These are phyloP conservation scores for Barbus barbus DNA, from an alignment of 2,113 vertebrate species.

Conservation along the genomic window DNA sequence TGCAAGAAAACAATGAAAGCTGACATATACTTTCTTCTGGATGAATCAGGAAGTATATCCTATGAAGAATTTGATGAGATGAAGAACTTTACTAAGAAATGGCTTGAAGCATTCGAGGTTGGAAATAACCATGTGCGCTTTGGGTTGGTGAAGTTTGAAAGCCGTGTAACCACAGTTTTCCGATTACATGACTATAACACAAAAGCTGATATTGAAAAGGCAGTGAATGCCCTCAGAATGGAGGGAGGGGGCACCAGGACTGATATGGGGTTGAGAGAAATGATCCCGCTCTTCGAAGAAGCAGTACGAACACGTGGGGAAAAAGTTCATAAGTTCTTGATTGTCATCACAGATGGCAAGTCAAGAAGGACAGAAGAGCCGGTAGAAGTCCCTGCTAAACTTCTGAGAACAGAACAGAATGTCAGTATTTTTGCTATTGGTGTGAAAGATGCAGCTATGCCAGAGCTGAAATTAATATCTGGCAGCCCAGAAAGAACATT, in stretches of 20 bases:
- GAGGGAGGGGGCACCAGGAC: slow-evolving; percentile 75
- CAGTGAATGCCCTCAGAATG: slow-evolving; percentile 69
- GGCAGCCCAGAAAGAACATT: slow-evolving; percentile 70
- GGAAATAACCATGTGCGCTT: slow-evolving; percentile 75
- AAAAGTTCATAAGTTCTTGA: slow-evolving; percentile 70
- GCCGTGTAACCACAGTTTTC: slow-evolving; percentile 65
- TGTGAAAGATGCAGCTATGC: slow-evolving; percentile 66
- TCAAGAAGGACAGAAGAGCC: slow-evolving; percentile 65
- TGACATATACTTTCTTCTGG: slow-evolving; percentile 87
- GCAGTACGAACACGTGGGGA: slow-evolving; percentile 62
- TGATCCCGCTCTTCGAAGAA: slow-evolving; percentile 70
- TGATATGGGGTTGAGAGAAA: slow-evolving; percentile 73
- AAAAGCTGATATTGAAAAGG: slow-evolving; percentile 61
- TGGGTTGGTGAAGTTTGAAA: slow-evolving; percentile 79
- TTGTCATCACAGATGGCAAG: slow-evolving; percentile 81
- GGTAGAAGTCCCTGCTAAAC: slow-evolving; percentile 68
- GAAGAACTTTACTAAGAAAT: slow-evolving; percentile 80
- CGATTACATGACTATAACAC: slow-evolving; percentile 60
- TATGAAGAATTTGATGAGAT: slow-evolving; percentile 77
- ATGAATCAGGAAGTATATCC: slow-evolving; percentile 81
- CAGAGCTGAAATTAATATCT: slow-evolving; percentile 75
- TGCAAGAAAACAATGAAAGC: slow-evolving; percentile 80
- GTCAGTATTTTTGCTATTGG: slow-evolving; percentile 81
- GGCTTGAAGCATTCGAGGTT: slow-evolving; percentile 72
- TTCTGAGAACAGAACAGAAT: slow-evolving; percentile 61